These are phyloP conservation scores for Trichopria drosophilae DNA, from an alignment of 2,888 invertebrate genomes.

Conservation along the genomic window DNA sequence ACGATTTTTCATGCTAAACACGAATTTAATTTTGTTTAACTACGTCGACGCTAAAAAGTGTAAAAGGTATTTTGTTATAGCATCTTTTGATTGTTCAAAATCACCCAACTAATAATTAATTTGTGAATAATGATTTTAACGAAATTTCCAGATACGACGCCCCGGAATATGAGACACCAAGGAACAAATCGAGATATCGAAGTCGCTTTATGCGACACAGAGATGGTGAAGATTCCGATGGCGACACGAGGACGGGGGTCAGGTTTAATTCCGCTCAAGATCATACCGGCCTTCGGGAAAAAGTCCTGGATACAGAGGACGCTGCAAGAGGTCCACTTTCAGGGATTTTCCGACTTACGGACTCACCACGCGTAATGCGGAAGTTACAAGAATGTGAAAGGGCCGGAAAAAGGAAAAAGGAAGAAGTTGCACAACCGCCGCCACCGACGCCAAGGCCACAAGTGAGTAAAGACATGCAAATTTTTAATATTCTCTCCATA, in stretches of 20 bases:
- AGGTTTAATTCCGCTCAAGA: slow-evolving; percentile 65
- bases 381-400: slow-evolving; percentile 80
- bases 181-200: slow-evolving; percentile 55
- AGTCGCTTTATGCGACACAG: slow-evolving; percentile 62
- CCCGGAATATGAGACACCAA: slow-evolving; percentile 53
- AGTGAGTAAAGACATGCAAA: too few relatives aligned
- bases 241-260: slow-evolving; percentile 65
- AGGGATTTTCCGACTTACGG: slow-evolving; percentile 84
- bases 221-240: slow-evolving; percentile 77
- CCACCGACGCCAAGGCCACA: slow-evolving; percentile 63
- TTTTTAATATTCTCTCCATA: too few relatives aligned
- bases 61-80: too few relatives aligned
- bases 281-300: slow-evolving; percentile 61
- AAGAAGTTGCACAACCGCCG: slow-evolving; percentile 65
- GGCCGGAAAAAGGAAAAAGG: slow-evolving; percentile 73
- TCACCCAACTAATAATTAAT: too few relatives aligned
- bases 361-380: slow-evolving; percentile 87
- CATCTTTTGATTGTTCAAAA: too few relatives aligned
- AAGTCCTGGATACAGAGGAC: slow-evolving; percentile 85
- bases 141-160: slow-evolving; percentile 49
- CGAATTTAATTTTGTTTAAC: too few relatives aligned
- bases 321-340: slow-evolving; percentile 83
- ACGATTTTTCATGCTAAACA: too few relatives aligned
- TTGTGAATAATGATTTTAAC: neutral
- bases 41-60: too few relatives aligned